phyloP scores from a whole-genome alignment of 2,888 invertebrate species.

The Augiades crinisus region DNA sequence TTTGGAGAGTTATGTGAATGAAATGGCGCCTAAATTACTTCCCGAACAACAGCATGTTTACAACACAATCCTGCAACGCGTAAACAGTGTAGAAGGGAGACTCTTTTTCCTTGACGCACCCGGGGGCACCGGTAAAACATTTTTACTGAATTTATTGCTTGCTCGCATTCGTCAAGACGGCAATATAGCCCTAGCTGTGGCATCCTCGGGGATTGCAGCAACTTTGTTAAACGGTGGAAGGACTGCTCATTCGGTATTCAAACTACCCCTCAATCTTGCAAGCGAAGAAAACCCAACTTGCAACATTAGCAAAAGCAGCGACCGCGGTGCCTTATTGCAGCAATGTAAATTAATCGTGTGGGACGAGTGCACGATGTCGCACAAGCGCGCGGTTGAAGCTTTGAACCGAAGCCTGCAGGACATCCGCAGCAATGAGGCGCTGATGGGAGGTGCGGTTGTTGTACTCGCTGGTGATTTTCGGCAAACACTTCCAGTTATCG shows the following conservation, averaged over 20 bases:
- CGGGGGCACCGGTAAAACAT: constrained; percentile 26
- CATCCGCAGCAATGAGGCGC: constrained; percentile 28
- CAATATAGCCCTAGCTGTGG: constrained; percentile 28
- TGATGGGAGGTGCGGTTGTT: constrained; percentile 31
- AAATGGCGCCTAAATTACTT: neutral
- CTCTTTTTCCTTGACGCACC: constrained; percentile 6
- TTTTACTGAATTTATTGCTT: constrained; percentile 31
- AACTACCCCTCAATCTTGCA: constrained; percentile 29
- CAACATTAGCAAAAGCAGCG: constrained; percentile 34
- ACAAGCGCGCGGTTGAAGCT: constrained; percentile 30
- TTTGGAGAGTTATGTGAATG: neutral
- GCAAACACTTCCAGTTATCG: constrained; percentile 34
- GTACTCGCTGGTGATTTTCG: constrained; percentile 34
- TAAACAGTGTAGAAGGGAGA: neutral
- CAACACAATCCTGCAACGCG: neutral
- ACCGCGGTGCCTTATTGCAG: constrained; percentile 31
- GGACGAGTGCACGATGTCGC: constrained; percentile 37
- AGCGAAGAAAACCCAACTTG: constrained; percentile 34
- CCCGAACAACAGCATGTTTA: neutral
- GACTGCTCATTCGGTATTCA: constrained; percentile 32
- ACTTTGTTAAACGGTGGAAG: constrained; percentile 28
- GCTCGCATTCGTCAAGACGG: constrained; percentile 25
- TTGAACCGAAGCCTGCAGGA: constrained; percentile 29
- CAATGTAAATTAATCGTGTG: constrained; percentile 34
- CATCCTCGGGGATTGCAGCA: constrained; percentile 22